Percentiles rank a stretch among this genome's conserved stretches.
These are phyloP conservation scores for Muscicapa comitata DNA, from an alignment of 2,797 vertebrate genomes.

Conservation along the genomic window DNA sequence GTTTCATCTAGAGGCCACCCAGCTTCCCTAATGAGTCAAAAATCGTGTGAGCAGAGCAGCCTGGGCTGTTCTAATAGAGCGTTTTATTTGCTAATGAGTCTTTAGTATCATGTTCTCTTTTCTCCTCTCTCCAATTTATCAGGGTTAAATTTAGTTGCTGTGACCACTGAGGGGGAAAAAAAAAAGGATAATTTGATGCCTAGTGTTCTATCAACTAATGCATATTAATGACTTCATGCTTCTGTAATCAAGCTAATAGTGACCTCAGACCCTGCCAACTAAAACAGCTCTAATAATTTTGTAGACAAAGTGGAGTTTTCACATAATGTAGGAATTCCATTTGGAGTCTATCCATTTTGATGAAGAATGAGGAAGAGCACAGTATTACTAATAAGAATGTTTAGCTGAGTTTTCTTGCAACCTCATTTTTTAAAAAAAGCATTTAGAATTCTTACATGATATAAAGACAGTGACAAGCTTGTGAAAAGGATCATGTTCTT, in stretches of 20 bases:
- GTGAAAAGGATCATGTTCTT: not conserved
- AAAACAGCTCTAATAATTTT: not conserved
- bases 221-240: conserved; percentile 17
- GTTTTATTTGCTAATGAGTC: not conserved
- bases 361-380: not conserved
- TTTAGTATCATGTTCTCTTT: not conserved
- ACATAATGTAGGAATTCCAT: not conserved
- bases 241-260: conserved; percentile 29
- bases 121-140: not conserved
- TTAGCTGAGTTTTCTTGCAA: not conserved
- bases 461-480: not conserved
- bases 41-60: not conserved
- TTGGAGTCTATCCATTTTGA: not conserved
- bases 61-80: not conserved
- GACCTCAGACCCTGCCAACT: not conserved
- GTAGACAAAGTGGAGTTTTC: not conserved
- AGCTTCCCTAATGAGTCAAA: not conserved
- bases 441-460: not conserved
- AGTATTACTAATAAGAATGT: not conserved
- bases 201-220: not conserved
- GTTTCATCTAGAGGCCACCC: not conserved
- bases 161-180: not conserved
- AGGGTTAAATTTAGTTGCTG: conserved; percentile 9
- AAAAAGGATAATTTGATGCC: not conserved
- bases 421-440: not conserved